Evolutionary conservation across 2,797 vertebrate species (phyloP).

Genomic region (Clamator glandarius): DNA sequence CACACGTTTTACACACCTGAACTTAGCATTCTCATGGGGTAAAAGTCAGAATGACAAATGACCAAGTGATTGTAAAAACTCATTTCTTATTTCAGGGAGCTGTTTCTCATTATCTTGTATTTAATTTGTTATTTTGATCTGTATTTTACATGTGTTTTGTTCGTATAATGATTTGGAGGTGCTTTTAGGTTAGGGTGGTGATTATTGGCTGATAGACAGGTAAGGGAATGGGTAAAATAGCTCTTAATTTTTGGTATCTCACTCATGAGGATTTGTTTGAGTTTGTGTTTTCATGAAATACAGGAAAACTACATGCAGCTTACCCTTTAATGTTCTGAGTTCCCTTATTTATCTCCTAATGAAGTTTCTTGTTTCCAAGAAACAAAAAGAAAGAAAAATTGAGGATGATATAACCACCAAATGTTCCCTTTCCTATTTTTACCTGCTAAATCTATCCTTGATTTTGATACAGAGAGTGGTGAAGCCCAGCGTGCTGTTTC

Average conservation of each 20-base stretch:
- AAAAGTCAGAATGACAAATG: neutral
- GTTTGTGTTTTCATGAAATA: neutral
- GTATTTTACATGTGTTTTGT: neutral
- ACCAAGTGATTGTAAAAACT: neutral
- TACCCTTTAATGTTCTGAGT: neutral
- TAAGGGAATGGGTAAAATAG: neutral
- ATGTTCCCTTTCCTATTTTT: neutral
- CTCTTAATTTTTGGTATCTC: neutral
- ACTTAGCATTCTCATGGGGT: fast-evolving
- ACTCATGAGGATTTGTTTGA: neutral
- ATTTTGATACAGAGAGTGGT: neutral
- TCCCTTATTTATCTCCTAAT: neutral
- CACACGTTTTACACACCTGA: neutral
- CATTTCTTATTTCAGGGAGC: neutral
- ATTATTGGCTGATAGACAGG: neutral
- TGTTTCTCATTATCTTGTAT: neutral
- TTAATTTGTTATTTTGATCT: neutral
- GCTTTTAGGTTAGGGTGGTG: neutral
- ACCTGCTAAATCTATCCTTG: neutral
- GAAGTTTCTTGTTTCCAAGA: neutral
- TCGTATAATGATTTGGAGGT: neutral
- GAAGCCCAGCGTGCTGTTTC: fast-evolving
- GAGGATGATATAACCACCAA: neutral
- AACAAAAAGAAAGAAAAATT: neutral
- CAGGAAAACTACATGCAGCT: neutral